Percentiles rank a stretch among this genome's conserved stretches.
Evolutionary conservation across 1,140 invertebrate species (phyloP).

Genomic region (Apis laboriosa): DNA sequence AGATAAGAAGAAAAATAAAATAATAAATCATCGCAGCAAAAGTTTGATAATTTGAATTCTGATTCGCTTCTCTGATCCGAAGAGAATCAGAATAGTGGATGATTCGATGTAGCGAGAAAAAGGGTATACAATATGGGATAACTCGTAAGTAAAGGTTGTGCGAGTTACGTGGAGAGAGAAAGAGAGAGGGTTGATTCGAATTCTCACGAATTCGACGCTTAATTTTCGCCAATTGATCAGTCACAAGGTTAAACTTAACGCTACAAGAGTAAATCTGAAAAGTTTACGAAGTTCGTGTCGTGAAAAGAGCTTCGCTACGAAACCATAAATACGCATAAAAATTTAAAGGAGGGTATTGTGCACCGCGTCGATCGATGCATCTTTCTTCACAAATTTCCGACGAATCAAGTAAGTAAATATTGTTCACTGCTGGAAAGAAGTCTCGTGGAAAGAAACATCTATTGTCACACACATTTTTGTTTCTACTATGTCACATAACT

Average conservation of each 20-base stretch:
- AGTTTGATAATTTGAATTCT: too few relatives aligned
- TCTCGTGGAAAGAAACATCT: background rate
- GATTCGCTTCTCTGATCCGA: background rate
- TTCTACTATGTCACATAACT: too few relatives aligned
- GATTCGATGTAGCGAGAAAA: background rate
- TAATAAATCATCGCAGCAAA: slow-evolving; percentile 2
- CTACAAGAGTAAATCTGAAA: slow-evolving; percentile 19
- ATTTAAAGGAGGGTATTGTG: background rate
- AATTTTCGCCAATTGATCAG: slow-evolving; percentile 34
- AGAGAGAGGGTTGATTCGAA: slow-evolving; percentile 20
- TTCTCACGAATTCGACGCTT: slow-evolving; percentile 1
- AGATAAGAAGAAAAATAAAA: slow-evolving; percentile 16
- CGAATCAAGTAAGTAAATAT: too few relatives aligned
- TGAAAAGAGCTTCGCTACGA: slow-evolving; percentile 4
- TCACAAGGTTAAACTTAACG: slow-evolving; percentile 45
- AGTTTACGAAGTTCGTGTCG: slow-evolving; percentile 8
- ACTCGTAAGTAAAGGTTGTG: slow-evolving; percentile 14
- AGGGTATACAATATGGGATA: background rate
- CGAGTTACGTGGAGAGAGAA: background rate
- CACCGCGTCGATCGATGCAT: slow-evolving; percentile 18
- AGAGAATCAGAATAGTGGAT: background rate
- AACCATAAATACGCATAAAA: slow-evolving; percentile 6
- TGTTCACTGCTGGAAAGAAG: too few relatives aligned
- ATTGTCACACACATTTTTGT: too few relatives aligned
- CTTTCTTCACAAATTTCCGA: too few relatives aligned